phyloP scores from a whole-genome alignment of 2,888 invertebrate genomes.

The Exephanes ischioxanthus region DNA sequence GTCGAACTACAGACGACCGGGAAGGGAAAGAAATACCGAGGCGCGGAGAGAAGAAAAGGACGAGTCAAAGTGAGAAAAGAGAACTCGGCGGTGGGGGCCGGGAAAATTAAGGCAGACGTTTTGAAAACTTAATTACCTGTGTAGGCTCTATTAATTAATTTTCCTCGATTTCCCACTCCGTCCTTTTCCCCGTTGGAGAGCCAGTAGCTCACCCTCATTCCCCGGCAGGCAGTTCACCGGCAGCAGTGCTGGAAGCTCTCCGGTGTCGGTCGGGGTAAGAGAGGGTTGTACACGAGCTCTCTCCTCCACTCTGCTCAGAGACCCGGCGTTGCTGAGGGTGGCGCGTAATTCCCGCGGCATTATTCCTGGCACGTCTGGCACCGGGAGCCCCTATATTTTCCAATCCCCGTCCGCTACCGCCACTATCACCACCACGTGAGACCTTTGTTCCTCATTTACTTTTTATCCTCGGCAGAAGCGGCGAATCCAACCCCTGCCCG shows the following conservation, averaged over 20 bases:
- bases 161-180: conserved; percentile 82
- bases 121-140: conserved; percentile 84
- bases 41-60: conserved; percentile 5
- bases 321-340: conserved; percentile 68
- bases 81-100: conserved; percentile 69
- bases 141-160: conserved; percentile 85
- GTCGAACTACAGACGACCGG: conserved; percentile 61
- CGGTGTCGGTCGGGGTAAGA: conserved; percentile 47
- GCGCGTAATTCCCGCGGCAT: conserved; percentile 83
- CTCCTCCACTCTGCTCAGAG: conserved; percentile 50
- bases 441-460: conserved; percentile 84
- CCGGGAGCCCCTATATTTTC: conserved; percentile 76
- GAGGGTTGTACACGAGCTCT: conserved; percentile 27
- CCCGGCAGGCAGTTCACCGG: conserved; percentile 30
- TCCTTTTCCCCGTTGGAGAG: conserved; percentile 67
- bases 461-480: conserved; percentile 80
- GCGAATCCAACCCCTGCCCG: conserved; percentile 71
- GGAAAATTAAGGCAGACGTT: conserved; percentile 78
- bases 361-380: conserved; percentile 84
- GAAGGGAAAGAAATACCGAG: conserved; percentile 61
- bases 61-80: conserved; percentile 68
- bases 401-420: conserved; percentile 66
- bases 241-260: conserved; percentile 30
- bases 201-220: conserved; percentile 54
- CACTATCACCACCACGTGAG: conserved; percentile 68